Conservation (phyloP, 2,113 vertebrate species). For the Thalassarche chlororhynchos region DNA sequence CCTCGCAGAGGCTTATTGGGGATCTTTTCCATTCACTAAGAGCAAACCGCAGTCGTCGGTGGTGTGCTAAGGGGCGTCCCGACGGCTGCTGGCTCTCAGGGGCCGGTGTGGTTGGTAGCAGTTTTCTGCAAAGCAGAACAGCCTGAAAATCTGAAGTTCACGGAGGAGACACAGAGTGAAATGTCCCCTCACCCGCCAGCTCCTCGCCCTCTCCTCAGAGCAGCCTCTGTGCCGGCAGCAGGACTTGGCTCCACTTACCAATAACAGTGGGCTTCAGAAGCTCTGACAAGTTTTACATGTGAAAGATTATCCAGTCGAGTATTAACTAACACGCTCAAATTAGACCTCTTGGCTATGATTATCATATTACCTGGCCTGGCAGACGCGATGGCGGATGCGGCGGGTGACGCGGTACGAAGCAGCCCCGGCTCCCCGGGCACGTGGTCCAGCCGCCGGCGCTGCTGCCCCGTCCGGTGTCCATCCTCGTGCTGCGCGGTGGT, state of each 20-base stretch:
- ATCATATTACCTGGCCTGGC: rapidly evolving
- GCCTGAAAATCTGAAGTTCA: background rate
- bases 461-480: background rate
- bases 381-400: rapidly evolving
- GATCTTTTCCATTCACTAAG: rapidly evolving
- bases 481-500: background rate
- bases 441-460: rapidly evolving
- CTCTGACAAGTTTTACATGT: background rate
- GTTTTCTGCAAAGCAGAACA: background rate
- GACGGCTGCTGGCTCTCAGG: background rate
- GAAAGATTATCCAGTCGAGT: rapidly evolving
- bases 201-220: rapidly evolving
- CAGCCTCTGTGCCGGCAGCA: background rate
- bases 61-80: background rate
- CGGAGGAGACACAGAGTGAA: rapidly evolving
- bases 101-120: rapidly evolving
- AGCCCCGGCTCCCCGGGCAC: background rate
- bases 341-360: background rate
- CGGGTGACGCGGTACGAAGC: rapidly evolving
- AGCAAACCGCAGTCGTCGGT: rapidly evolving
- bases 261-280: background rate
- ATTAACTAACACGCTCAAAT: background rate
- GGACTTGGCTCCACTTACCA: background rate
- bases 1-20: background rate
- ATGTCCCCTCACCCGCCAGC: background rate